Base-by-base conservation (phyloP, 2,797 vertebrate genomes). In the Acropternis orthonyx region DNA sequence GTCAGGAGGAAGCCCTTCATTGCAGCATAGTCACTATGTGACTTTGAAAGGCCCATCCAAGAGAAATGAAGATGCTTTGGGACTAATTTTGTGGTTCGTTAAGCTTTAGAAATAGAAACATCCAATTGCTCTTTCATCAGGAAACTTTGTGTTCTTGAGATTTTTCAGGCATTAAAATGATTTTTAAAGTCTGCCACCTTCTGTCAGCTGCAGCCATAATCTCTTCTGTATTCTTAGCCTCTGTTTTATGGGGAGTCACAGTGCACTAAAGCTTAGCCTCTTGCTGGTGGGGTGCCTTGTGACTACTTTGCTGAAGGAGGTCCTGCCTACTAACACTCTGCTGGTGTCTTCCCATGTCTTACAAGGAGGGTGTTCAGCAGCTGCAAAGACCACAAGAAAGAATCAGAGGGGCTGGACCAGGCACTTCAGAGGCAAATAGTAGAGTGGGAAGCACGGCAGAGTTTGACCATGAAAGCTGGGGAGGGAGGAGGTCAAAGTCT, bases 401-500 rank as follows among this genome's bases (percentile, higher is more conserved):
- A 78, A 55, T 10, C 48, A 77, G 44, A 34, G 27, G 10, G 46
- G 16, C 24, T 84, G 65, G 49, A 63, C 22, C 23, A 85, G 56
- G 54, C 17, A 46, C 61, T 85, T 89, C 36, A 77, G 72, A 84
- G 65, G 76, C 48, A 86, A 69, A 52, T 11, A 46, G 16, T 12
- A 5, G 34, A 89, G 27, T 75, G 54, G 15, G 55, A 91, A 94
- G 59, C 39, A 41, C 1, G 2, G 46, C 6, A 17, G 56, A 78
- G 39, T 62, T 67, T 65, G 67, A 85, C 79, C 61, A 51, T 36
- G 46, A 81, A 86, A 89, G 55, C 80, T 80, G 39, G 13, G 56
- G 48, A 95, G 75, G 80, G 44, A 81, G 41, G 54, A 95, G 89
- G 86, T 96, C 79, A 78, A 83, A 93, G 92, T 91, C 82, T 91